Evolutionary conservation across 2,113 vertebrate species (phyloP), one percentile per base, ranked within the genome.

Genomic region (Orcinus orca): DNA sequence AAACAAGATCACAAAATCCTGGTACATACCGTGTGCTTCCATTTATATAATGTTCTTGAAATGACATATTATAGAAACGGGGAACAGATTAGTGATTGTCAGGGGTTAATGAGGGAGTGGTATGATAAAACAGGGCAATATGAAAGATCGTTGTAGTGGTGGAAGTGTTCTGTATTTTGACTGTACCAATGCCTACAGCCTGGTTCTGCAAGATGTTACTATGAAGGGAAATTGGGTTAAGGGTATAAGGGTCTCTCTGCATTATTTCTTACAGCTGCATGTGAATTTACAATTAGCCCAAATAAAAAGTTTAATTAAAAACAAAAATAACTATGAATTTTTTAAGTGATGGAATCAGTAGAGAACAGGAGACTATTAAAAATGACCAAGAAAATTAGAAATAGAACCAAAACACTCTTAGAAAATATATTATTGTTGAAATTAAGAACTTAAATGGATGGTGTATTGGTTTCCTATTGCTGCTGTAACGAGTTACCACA

Each of bases 221-320:
- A n/a, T 6, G 58, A 55, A 50, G 36, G 44, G 44, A 88, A 89
- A 83, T 4, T 63, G 44, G 6, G 0, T 41, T 50, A 77, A 41
- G 13, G n/a, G 12, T 50, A 31, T 14, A 67, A 70, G 55, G 47
- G 55, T 74, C 44, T 62, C 5, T 93, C 31, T 79, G 84, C 38
- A 55, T 92, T 94, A 85, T 38, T 95, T 89, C 73, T 74, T 63
- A 50, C 29, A 85, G 67, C 29, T 76, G 36, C 41, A 55, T 50
- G 44, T 88, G 38, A 65, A 85, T 93, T 81, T 90, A 68, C 29
- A 97, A 73, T 87, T 38, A 76, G 36, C 21, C 41, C 53, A 50
- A 93, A 84, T 9, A 53, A 84, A 93, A 93, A 79, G 47, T 25
- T 73, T 62, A 62, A 41, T 62, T 63, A 74, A 96, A 95, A 70